Base-by-base conservation (phyloP, 2,888 invertebrate genomes). In the Hartigia nigra region DNA sequence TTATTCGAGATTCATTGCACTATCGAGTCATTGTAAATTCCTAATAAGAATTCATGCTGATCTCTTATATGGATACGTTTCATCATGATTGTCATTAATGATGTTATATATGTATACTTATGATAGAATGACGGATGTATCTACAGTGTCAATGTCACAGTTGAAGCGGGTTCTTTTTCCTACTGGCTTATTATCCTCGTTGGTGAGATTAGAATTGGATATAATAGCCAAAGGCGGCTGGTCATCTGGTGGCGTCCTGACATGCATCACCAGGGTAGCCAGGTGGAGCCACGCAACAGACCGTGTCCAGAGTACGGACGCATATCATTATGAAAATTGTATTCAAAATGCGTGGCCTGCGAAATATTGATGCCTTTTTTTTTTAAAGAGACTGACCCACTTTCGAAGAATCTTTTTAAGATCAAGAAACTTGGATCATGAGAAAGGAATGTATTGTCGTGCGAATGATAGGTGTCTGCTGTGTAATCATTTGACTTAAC, bases 311-410 rank as follows among this genome's bases (percentile, higher is more conserved):
- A 74, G 69, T 12, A 39, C 23, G 39, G 31, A 81, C 81, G 86
- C 86, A 88, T 89, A 84, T 87, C 83, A 89, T 89, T 89, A 88
- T 83, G 86, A 85, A 88, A 88, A 88, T 89, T 86, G 82, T 82
- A 81, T 83, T 85, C 84, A 77, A 83, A 86, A 86, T 84, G 84
- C 86, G 85, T 84, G 86, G 85, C 82, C 79, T 78, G 80, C 78
- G 79, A 80, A 78, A 55, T 2, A 55, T 55, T 55, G 23, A 0
- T 39, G 14, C 4, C 23, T 39, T 39, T 5, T 14, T 5, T 39
- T 39, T 5, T 39, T 5, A 4, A 39, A 55, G 55, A 55, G 14
- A 55, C 55, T 55, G 23, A 2, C 9, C 55, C 55, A 55, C 55
- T 55, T 55, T 55, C 23, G 23, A 23, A 9, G 55, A 55, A 55